Evolutionary conservation across 1,140 invertebrate genomes (phyloP).

Genomic region (Solenopsis invicta): DNA sequence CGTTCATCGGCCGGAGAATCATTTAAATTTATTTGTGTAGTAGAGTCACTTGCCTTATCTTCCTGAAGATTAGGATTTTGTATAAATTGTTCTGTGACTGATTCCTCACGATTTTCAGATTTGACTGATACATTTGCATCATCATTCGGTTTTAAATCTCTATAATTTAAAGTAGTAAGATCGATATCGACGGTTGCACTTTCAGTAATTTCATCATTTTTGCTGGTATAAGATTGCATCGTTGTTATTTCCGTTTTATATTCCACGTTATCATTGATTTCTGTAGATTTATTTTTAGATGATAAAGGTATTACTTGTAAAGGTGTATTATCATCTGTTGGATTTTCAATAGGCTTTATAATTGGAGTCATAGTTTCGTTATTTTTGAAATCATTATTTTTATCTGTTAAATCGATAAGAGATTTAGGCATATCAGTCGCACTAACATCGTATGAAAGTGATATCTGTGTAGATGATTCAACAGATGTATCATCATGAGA

Average conservation of each 20-base stretch:
- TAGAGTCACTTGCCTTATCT: conserved; percentile 13
- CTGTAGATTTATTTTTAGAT: background rate
- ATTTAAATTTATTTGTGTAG: conserved; percentile 24
- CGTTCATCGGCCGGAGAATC: background rate
- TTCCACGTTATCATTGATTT: conserved; percentile 2
- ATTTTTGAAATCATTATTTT: conserved; percentile 19
- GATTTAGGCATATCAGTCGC: conserved; percentile 1
- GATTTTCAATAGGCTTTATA: conserved; percentile 18
- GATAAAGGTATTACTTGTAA: conserved; percentile 70
- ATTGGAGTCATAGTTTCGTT: conserved; percentile 10
- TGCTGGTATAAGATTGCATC: background rate
- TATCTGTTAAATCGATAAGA: background rate
- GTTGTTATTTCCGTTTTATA: conserved; percentile 33
- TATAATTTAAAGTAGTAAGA: conserved; percentile 33
- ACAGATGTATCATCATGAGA: background rate
- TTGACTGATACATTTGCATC: background rate
- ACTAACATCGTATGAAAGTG: background rate
- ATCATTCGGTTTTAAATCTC: conserved; percentile 17
- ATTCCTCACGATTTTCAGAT: background rate
- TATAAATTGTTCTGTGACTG: background rate
- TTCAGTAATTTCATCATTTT: conserved; percentile 20
- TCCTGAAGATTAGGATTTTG: background rate
- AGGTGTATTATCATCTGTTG: conserved; percentile 7
- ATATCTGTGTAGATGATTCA: conserved; percentile 22
- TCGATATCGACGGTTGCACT: background rate